Evolutionary conservation across 2,113 vertebrate species (phyloP).

Genomic region (Silurus glanis): DNA sequence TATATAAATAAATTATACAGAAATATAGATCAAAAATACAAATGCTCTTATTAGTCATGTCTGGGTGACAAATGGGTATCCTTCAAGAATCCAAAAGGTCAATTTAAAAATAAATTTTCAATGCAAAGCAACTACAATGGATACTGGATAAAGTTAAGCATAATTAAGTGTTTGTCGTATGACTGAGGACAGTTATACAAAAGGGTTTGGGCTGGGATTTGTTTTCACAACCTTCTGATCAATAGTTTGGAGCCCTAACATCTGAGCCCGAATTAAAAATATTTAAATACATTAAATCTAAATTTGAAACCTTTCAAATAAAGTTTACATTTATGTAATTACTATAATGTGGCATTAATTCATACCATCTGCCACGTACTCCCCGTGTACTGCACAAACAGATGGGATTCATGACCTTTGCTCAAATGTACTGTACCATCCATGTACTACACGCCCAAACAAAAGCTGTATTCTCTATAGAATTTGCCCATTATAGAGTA

Average conservation of each 20-base stretch:
- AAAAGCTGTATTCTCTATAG: neutral
- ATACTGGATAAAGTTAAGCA: neutral
- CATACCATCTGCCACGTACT: conserved; percentile 3
- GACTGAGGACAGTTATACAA: too few relatives aligned
- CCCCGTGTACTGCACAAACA: neutral
- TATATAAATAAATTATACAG: neutral
- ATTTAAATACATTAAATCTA: neutral
- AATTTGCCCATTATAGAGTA: neutral
- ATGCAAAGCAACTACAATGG: neutral
- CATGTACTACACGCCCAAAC: neutral
- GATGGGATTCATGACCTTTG: conserved; percentile 7
- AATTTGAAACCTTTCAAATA: neutral
- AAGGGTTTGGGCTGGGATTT: neutral
- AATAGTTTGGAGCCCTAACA: neutral
- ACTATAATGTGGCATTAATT: neutral
- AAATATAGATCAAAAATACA: neutral
- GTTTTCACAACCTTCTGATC: neutral
- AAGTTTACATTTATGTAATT: neutral
- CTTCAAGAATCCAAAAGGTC: neutral
- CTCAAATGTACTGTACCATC: neutral
- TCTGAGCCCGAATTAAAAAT: neutral
- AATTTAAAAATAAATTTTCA: neutral
- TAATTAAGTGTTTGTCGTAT: too few relatives aligned
- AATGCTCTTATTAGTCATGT: neutral
- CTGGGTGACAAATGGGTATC: neutral